A percentile compares a stretch with the other conserved stretches of the same genome.
Conservation (phyloP, 1,140 invertebrate genomes). For the Cylas formicarius region DNA sequence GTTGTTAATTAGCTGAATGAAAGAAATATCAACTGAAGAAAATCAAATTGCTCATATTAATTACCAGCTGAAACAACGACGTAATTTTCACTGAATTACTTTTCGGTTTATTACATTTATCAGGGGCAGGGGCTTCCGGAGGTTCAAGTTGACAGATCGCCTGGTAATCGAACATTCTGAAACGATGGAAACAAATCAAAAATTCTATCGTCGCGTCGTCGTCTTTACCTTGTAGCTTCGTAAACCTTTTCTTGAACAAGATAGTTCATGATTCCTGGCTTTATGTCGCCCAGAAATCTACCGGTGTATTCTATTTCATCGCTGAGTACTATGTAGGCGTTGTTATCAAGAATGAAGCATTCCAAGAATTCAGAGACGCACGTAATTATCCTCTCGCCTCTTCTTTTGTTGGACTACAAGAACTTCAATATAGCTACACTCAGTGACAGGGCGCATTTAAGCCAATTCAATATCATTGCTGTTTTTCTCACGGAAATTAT, state of each 20-base stretch:
- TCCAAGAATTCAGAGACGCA: conserved; percentile 65
- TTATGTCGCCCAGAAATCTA: conserved; percentile 76
- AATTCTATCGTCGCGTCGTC: background rate
- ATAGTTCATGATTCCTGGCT: conserved; percentile 67
- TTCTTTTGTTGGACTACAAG: conserved; percentile 13
- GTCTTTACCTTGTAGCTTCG: conserved; percentile 48
- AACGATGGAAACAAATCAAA: too few species aligned
- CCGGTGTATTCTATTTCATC: conserved; percentile 63
- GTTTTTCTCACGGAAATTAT: too few species aligned
- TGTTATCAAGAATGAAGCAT: conserved; percentile 83
- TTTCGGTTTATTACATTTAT: conserved; percentile 15
- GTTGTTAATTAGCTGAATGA: conserved; percentile 23
- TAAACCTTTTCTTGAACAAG: conserved; percentile 72
- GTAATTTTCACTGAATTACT: conserved; percentile 9
- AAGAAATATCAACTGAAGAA: conserved; percentile 2
- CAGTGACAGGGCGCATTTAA: too few species aligned
- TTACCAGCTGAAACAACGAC: conserved; percentile 12
- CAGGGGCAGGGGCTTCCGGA: conserved; percentile 11
- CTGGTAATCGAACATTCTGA: conserved; percentile 78
- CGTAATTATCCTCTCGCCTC: conserved; percentile 46
- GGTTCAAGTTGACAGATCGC: conserved; percentile 60
- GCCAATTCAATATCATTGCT: too few species aligned
- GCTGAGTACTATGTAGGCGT: conserved; percentile 77
- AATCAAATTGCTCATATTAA: conserved; percentile 4
- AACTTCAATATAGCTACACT: background rate